Conservation (phyloP, 2,113 vertebrate genomes). For the Cyanoramphus novaezelandiae region DNA sequence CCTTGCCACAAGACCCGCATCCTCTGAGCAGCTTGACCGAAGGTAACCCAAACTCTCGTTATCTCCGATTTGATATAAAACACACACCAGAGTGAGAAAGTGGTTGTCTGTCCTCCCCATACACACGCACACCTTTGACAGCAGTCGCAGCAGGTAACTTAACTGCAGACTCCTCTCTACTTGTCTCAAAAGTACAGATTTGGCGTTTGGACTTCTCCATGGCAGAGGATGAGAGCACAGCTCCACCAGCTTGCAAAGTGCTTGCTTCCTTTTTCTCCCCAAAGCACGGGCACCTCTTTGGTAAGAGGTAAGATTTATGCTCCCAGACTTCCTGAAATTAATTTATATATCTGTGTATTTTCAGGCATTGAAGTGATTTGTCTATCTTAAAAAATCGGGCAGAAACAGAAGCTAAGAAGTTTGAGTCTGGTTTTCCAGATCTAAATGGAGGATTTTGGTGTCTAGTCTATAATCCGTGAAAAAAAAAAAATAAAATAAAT, state of each 20-base stretch:
- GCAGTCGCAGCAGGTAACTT: background rate
- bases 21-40: background rate
- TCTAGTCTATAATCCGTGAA: background rate
- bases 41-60: background rate
- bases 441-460: background rate
- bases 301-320: background rate
- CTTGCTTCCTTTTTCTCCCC: background rate
- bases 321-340: background rate
- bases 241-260: background rate
- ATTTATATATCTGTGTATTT: background rate
- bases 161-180: background rate
- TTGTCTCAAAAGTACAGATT: background rate
- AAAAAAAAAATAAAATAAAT: background rate
- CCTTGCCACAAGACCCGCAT: background rate
- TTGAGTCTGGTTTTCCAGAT: background rate
- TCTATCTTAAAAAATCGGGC: background rate
- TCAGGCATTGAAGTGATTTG: background rate
- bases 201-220: background rate
- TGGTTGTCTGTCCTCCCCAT: background rate
- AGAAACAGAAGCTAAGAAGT: background rate
- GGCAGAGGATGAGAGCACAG: background rate
- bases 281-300: background rate
- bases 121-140: background rate
- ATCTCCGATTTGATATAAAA: background rate
- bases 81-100: background rate